These are phyloP conservation scores for Tiliacea citrago DNA, from an alignment of 2,888 invertebrate genomes.

Conservation along the genomic window DNA sequence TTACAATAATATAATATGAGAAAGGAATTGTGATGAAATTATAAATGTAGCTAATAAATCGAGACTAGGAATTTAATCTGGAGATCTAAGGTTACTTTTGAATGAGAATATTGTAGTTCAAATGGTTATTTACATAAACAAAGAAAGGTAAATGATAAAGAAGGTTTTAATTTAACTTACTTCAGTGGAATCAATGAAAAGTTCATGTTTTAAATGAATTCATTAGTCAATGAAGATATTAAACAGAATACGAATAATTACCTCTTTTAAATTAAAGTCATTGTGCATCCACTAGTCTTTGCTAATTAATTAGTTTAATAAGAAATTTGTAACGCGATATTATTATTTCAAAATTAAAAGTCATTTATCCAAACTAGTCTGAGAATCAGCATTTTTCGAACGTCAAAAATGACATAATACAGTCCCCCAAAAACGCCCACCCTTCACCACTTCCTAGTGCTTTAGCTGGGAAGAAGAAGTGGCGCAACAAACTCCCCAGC, in stretches of 20 bases:
- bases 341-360: too few relatives aligned
- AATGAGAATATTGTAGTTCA: slow-evolving; percentile 10
- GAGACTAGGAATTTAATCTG: slow-evolving; percentile 25
- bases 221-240: background rate
- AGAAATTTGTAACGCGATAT: too few relatives aligned
- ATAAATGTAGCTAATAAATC: slow-evolving; percentile 16
- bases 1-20: slow-evolving; percentile 6
- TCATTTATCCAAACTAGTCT: too few relatives aligned
- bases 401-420: too few relatives aligned
- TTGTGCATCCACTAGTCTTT: too few relatives aligned
- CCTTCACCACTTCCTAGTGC: too few relatives aligned
- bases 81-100: slow-evolving; percentile 6
- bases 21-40: slow-evolving; percentile 21
- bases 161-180: background rate
- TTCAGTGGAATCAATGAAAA: background rate
- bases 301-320: too few relatives aligned
- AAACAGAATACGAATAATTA: background rate
- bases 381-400: too few relatives aligned
- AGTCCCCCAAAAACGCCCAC: too few relatives aligned
- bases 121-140: slow-evolving; percentile 12
- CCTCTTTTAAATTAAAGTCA: too few relatives aligned
- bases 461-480: too few relatives aligned
- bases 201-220: background rate
- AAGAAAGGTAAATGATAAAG: background rate
- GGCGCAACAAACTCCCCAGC: too few relatives aligned